Conservation (phyloP, 2,888 invertebrate genomes). For the Dioctria linearis region DNA sequence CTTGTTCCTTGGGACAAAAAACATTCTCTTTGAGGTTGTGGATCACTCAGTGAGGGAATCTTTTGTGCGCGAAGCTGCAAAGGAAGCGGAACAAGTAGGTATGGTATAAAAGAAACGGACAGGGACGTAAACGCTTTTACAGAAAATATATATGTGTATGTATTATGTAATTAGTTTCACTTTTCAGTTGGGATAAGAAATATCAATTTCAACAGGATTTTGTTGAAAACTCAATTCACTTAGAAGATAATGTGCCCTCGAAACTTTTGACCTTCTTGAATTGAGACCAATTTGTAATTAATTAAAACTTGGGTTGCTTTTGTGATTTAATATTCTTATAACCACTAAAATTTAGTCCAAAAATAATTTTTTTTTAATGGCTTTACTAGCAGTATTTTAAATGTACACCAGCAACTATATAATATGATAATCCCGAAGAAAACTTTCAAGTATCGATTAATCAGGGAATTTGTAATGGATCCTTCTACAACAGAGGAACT, state of each 20-base stretch:
- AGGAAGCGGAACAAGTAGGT: background rate
- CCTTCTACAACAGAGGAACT: background rate
- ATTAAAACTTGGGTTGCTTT: constrained; percentile 4
- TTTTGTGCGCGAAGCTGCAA: background rate
- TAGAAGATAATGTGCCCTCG: constrained; percentile 3
- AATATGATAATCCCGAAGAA: no score
- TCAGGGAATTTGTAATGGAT: no score
- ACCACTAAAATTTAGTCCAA: no score
- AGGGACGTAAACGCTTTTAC: no score
- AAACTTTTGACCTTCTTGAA: background rate
- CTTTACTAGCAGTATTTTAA: no score
- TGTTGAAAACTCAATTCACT: background rate
- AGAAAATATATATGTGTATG: no score
- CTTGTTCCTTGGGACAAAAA: constrained; percentile 19
- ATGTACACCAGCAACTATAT: no score
- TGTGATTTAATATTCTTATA: constrained; percentile 10
- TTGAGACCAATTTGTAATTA: constrained; percentile 14
- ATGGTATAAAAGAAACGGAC: no score
- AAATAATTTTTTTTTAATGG: no score
- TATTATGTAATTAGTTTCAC: constrained; percentile 21
- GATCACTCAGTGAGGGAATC: constrained; percentile 13
- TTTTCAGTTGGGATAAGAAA: constrained; percentile 23
- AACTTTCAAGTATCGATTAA: no score
- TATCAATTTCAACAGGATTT: constrained; percentile 18
- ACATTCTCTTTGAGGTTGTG: constrained; percentile 31